Percentiles rank a stretch among this genome's conserved stretches.
Conservation (phyloP, 1,140 invertebrate genomes). For the Drosophila baimaii region DNA sequence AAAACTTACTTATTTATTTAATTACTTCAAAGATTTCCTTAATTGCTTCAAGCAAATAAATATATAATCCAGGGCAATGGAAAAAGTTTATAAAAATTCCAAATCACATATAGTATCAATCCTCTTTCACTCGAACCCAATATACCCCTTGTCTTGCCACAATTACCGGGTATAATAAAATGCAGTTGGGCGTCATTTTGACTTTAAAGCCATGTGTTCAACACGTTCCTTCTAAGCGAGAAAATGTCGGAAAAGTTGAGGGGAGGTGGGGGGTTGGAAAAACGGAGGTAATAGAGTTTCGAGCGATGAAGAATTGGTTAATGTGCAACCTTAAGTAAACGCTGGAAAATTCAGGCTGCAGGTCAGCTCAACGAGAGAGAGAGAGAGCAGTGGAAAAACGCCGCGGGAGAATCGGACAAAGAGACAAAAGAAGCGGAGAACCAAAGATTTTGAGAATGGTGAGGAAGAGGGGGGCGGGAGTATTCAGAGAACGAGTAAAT, state of each 20-base stretch:
- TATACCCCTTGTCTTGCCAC: background rate
- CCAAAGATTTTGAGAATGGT: slow-evolving; percentile 5
- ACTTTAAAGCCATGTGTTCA: slow-evolving; percentile 43
- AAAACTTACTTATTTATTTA: background rate
- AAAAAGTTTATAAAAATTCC: background rate
- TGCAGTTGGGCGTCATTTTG: slow-evolving; percentile 18
- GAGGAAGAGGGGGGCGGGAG: background rate
- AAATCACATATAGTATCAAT: background rate
- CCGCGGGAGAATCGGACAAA: slow-evolving; percentile 22
- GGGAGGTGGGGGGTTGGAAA: too few species aligned
- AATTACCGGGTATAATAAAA: background rate
- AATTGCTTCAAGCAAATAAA: too few species aligned
- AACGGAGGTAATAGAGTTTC: slow-evolving; percentile 9
- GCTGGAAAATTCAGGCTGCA: slow-evolving; percentile 65
- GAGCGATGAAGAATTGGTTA: slow-evolving; percentile 11
- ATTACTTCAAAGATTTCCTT: background rate
- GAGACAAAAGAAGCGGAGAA: slow-evolving; percentile 4
- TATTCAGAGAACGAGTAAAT: slow-evolving; percentile 74
- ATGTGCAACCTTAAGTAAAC: slow-evolving; percentile 58
- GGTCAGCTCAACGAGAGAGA: slow-evolving; percentile 48
- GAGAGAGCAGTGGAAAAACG: slow-evolving; percentile 30
- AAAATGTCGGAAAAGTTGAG: background rate
- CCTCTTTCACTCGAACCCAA: background rate
- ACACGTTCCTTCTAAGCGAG: slow-evolving; percentile 27
- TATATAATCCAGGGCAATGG: too few species aligned